Evolutionary conservation across 1,140 invertebrate genomes (phyloP).

Genomic region (Epicauta chinensis): DNA sequence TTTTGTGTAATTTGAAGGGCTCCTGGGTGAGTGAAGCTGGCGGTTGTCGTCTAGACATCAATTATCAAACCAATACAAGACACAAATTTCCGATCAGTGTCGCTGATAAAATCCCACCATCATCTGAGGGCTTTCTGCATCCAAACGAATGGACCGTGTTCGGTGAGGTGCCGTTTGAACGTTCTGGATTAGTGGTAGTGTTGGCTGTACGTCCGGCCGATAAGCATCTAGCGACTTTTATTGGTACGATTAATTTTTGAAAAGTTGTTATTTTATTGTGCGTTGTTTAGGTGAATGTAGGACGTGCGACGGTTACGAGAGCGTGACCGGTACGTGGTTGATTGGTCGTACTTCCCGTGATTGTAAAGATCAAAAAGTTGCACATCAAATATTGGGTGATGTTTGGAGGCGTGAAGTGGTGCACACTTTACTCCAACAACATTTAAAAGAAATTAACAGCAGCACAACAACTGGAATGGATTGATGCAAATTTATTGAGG

Average conservation of each 20-base stretch:
- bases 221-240: slow-evolving; percentile 27
- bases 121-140: slow-evolving; percentile 28
- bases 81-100: slow-evolving; percentile 5
- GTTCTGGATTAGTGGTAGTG: slow-evolving; percentile 27
- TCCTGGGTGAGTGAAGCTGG: slow-evolving; percentile 34
- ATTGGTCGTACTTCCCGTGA: slow-evolving; percentile 27
- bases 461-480: neutral
- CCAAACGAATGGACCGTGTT: slow-evolving; percentile 27
- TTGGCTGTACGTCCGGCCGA: slow-evolving; percentile 24
- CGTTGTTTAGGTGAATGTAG: slow-evolving; percentile 30
- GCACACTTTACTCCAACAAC: slow-evolving; percentile 17
- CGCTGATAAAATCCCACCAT: slow-evolving; percentile 18
- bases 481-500: neutral
- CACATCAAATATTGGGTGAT: slow-evolving; percentile 31
- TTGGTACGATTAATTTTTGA: slow-evolving; percentile 21
- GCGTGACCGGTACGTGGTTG: slow-evolving; percentile 33
- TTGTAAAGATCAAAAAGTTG: slow-evolving; percentile 33
- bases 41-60: slow-evolving; percentile 27
- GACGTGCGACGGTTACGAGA: slow-evolving; percentile 30
- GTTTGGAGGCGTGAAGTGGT: slow-evolving; percentile 23
- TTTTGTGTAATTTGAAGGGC: slow-evolving; percentile 29
- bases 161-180: slow-evolving; percentile 23
- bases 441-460: neutral
- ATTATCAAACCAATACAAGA: slow-evolving; percentile 4
- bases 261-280: neutral